Evolutionary conservation across 2,113 vertebrate species (phyloP), one percentile per base, ranked within the genome.

Genomic region (Chloropsis cyanopogon): DNA sequence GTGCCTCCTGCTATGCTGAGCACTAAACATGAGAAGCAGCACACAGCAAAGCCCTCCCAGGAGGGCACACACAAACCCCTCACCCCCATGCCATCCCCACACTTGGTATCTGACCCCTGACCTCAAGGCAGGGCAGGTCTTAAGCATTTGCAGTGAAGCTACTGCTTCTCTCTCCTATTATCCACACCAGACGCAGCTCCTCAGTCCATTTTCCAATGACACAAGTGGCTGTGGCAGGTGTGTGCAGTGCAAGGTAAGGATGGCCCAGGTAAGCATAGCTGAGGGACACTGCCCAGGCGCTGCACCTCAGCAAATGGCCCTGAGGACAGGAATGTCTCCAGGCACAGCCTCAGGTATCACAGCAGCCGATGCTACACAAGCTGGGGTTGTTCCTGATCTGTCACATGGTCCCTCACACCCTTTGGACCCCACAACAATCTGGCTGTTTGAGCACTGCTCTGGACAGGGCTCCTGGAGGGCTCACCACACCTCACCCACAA

Each of bases 271-370:
- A 31, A 82, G 56, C 13, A 47, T 1, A 54, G 37, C 0, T 21
- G 29, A 68, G n/a, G 8, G 41, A 82, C 16, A 17, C 2, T 60
- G 28, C 37, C 28, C 42, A 44, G 26, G 33, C 42, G 10, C 54
- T 44, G 11, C n/a, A 60, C 9, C 37, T 92, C 37, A 3, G 12
- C 56, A n/a, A 1, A 15, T 0, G 1, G 53, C 53, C 37, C 60
- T 35, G 28, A 41, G 10, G 10, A 77, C 3, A 7, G 22, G 6
- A 85, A 25, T 5, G 4, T 46, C 44, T 37, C 52, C 52, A 70
- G 41, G 29, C 4, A 4, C 17, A 70, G 18, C 9, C 46, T 53
- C 12, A 1, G 3, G 0, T 46, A 60, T 2, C 4, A 1, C n/a
- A 60, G 71, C 39, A 91, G 44, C 35, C 52, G 59, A 71, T 54